A percentile compares a stretch with the other conserved stretches of the same genome.
Evolutionary conservation across 2,797 vertebrate species (phyloP).

Genomic region (Erpetoichthys calabaricus): DNA sequence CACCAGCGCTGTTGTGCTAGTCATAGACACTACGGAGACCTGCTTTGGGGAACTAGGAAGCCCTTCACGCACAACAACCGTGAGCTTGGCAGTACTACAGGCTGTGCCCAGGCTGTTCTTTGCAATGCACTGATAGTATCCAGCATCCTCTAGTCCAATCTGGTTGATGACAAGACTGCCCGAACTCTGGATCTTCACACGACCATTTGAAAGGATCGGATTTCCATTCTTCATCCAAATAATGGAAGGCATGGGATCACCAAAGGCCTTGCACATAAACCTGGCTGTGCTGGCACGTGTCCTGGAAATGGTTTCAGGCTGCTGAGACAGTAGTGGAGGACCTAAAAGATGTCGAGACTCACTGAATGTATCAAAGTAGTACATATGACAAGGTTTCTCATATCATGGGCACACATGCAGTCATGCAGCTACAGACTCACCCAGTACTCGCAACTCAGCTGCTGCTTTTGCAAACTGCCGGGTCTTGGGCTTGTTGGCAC

Average conservation of each 20-base stretch:
- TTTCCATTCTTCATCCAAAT: constrained; percentile 82
- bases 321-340: constrained; percentile 74
- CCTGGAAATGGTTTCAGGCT: constrained; percentile 78
- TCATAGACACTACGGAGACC: constrained; percentile 59
- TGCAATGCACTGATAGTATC: constrained; percentile 91
- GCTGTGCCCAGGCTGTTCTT: constrained; percentile 77
- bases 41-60: constrained; percentile 77
- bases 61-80: constrained; percentile 82
- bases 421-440: constrained; percentile 41
- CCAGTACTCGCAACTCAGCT: constrained; percentile 77
- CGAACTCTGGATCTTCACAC: constrained; percentile 74
- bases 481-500: constrained; percentile 85
- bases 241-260: constrained; percentile 64
- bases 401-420: background rate
- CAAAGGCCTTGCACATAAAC: constrained; percentile 84
- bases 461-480: constrained; percentile 74
- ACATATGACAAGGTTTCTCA: background rate
- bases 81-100: constrained; percentile 78
- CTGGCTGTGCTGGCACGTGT: constrained; percentile 87
- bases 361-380: background rate
- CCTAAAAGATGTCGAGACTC: constrained; percentile 38
- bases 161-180: constrained; percentile 90
- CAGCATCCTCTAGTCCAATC: constrained; percentile 77
- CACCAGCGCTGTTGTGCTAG: constrained; percentile 74
- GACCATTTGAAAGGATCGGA: constrained; percentile 62